Conservation (phyloP, 2,888 invertebrate species). For the Drosophila falleni region DNA sequence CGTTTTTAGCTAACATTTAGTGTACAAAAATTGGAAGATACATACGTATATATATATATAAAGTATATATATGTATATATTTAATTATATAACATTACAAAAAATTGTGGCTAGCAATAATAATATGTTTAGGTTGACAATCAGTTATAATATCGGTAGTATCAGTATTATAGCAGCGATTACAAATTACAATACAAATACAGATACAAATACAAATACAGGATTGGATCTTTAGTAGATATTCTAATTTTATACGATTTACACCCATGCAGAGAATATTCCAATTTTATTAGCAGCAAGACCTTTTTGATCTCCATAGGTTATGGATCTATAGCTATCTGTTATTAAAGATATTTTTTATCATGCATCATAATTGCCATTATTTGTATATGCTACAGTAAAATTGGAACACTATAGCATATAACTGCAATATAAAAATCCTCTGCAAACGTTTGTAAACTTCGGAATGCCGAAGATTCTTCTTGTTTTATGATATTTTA, state of each 20-base stretch:
- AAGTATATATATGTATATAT: conserved; percentile 31
- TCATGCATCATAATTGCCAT: neutral
- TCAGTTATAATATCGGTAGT: conserved; percentile 64
- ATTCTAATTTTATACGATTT: conserved; percentile 5
- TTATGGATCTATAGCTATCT: neutral
- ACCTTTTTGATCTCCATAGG: neutral
- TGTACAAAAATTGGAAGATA: conserved; percentile 77
- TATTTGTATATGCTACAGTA: neutral
- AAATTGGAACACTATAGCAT: neutral
- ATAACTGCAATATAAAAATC: neutral
- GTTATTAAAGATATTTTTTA: neutral
- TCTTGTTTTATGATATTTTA: neutral
- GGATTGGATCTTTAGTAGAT: conserved; percentile 27
- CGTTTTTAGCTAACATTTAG: conserved; percentile 71
- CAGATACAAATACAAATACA: conserved; percentile 29
- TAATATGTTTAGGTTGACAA: conserved; percentile 64
- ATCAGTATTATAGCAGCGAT: conserved; percentile 55
- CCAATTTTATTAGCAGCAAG: neutral
- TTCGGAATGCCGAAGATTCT: conserved; percentile 6
- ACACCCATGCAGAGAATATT: conserved; percentile 1
- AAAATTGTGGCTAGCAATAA: conserved; percentile 78
- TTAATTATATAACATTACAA: conserved; percentile 61
- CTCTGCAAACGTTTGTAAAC: conserved; percentile 9
- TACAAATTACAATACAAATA: conserved; percentile 38
- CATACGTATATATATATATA: conserved; percentile 31